These are phyloP conservation scores for Palythoa caribaeorum DNA, from an alignment of 92 coral and sea anemone genomes.

Conservation along the genomic window DNA sequence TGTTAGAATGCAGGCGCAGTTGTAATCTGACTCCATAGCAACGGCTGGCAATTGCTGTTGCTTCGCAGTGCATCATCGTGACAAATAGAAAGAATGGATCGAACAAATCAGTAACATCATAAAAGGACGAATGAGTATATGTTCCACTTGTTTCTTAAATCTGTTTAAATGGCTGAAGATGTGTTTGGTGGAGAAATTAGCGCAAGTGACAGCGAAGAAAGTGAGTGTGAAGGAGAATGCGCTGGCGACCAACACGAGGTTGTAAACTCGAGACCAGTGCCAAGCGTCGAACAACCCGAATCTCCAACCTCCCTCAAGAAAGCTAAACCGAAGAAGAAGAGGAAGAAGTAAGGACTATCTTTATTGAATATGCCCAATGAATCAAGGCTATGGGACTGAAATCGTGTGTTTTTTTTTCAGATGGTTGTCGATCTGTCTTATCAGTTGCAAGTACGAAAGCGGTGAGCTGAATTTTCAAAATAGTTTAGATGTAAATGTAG, in stretches of 20 bases:
- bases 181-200: conserved; percentile 89
- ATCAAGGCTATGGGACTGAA: neutral
- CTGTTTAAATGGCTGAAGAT: conserved; percentile 82
- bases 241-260: conserved; percentile 73
- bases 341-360: conserved; percentile 74
- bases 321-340: conserved; percentile 86
- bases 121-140: neutral
- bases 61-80: conserved; percentile 8
- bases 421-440: conserved; percentile 90
- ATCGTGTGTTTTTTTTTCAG: conserved; percentile 42
- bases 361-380: neutral
- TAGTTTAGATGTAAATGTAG: neutral
- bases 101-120: neutral
- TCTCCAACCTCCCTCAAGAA: conserved; percentile 77
- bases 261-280: conserved; percentile 56
- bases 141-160: neutral
- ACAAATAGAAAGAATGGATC: conserved; percentile 8
- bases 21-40: conserved; percentile 75
- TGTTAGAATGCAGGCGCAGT: conserved; percentile 58
- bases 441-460: conserved; percentile 96
- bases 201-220: conserved; percentile 86
- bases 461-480: conserved; percentile 57
- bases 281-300: conserved; percentile 50
- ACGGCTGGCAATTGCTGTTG: conserved; percentile 58
- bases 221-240: conserved; percentile 92